These are phyloP conservation scores for Tiaroga cobitis DNA, from an alignment of 2,797 vertebrate species.

Conservation along the genomic window DNA sequence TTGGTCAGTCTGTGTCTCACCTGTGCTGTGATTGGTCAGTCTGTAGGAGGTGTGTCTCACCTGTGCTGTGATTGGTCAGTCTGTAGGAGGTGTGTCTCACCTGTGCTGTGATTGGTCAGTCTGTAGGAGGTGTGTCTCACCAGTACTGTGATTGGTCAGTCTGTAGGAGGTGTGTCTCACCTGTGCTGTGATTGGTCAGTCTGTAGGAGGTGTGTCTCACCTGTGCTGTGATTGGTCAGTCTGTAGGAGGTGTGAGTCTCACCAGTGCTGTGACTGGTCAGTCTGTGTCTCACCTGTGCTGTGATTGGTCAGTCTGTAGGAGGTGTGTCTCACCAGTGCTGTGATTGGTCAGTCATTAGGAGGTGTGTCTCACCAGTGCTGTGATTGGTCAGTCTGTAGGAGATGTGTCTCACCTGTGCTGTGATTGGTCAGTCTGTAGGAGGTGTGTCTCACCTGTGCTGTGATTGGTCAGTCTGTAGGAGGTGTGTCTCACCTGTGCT, in stretches of 20 bases:
- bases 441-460: conserved; percentile 87
- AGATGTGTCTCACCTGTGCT: conserved; percentile 84
- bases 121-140: too few species aligned
- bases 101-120: too few species aligned
- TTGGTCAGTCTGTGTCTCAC: too few species aligned
- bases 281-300: conserved; percentile 83
- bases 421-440: conserved; percentile 92
- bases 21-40: too few species aligned
- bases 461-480: conserved; percentile 93
- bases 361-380: too few species aligned
- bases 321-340: neutral
- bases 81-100: too few species aligned
- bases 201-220: conserved; percentile 71
- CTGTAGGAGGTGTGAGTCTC: conserved; percentile 76
- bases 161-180: too few species aligned
- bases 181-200: too few species aligned
- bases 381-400: too few species aligned
- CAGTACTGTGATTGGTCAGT: too few species aligned
- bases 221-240: conserved; percentile 93
- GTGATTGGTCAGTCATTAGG: neutral
- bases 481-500: conserved; percentile 64
- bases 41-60: too few species aligned
- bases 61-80: too few species aligned
- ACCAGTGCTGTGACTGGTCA: conserved; percentile 94
- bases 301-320: conserved; percentile 84